A percentile compares a stretch with the other conserved stretches of the same genome.
These are phyloP conservation scores for Aplodontia rufa DNA, from an alignment of 2,113 vertebrate genomes.

Conservation along the genomic window DNA sequence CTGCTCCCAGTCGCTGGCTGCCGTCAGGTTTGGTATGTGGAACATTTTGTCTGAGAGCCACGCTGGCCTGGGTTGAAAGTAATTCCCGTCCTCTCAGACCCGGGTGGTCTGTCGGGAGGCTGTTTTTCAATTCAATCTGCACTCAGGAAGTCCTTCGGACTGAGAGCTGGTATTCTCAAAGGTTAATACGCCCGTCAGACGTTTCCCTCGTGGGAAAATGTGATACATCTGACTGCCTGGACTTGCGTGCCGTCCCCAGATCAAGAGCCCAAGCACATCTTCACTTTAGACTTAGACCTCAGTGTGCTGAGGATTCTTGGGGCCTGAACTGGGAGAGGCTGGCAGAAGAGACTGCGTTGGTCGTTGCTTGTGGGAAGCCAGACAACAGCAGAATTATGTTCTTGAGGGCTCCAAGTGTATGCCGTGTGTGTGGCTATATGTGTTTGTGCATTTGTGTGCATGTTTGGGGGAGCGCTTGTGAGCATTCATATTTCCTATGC, in stretches of 20 bases:
- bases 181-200: background rate
- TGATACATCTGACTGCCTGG: background rate
- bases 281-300: background rate
- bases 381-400: background rate
- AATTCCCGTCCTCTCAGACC: conserved; percentile 58
- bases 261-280: background rate
- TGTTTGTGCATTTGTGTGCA: background rate
- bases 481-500: background rate
- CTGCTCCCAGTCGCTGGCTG: conserved; percentile 38
- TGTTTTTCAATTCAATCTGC: conserved; percentile 61
- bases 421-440: background rate
- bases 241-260: background rate
- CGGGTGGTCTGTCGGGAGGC: conserved; percentile 63
- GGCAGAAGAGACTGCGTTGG: no score
- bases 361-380: background rate
- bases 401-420: background rate
- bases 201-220: conserved; percentile 52
- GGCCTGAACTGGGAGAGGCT: background rate
- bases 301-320: background rate
- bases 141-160: conserved; percentile 29
- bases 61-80: conserved; percentile 68
- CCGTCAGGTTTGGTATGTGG: conserved; percentile 52
- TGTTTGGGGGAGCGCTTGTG: background rate
- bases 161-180: conserved; percentile 58
- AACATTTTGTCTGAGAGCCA: conserved; percentile 75